These are phyloP conservation scores for Rhinatrema bivittatum DNA, from an alignment of 2,797 vertebrate genomes.

Conservation along the genomic window DNA sequence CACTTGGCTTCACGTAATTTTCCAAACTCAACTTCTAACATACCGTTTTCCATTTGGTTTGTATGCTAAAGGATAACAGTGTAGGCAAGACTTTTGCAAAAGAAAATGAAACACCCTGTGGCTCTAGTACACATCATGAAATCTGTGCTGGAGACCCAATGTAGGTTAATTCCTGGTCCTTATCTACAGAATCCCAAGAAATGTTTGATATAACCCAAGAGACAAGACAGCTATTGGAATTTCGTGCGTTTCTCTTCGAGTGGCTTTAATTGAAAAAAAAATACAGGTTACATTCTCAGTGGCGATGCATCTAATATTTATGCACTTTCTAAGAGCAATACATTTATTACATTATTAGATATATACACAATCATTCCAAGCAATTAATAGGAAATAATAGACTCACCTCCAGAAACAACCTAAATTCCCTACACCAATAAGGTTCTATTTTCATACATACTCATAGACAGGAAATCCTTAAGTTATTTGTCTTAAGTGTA, in stretches of 20 bases:
- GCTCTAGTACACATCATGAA: too few species aligned
- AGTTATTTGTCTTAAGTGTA: conserved; percentile 69
- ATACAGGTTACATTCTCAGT: conserved; percentile 66
- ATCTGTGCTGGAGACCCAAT: conserved; percentile 45
- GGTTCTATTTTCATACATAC: conserved; percentile 42
- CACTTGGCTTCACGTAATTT: too few species aligned
- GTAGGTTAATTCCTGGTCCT: conserved; percentile 43
- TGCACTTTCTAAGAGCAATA: conserved; percentile 65
- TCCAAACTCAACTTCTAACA: too few species aligned
- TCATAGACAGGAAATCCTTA: conserved; percentile 35
- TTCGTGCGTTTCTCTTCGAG: conserved; percentile 51
- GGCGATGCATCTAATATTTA: conserved; percentile 56
- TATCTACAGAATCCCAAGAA: too few species aligned
- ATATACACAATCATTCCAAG: conserved; percentile 67
- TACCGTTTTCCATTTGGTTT: too few species aligned
- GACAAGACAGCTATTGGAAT: conserved; percentile 46
- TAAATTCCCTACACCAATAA: conserved; percentile 50
- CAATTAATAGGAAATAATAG: conserved; percentile 69
- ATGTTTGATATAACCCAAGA: too few species aligned
- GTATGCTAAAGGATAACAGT: too few species aligned
- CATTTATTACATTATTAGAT: conserved; percentile 66
- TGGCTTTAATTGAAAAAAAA: conserved; percentile 73
- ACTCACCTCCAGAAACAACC: conserved; percentile 34
- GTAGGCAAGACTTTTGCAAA: too few species aligned
- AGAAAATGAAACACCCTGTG: too few species aligned